Evolutionary conservation across 37 sponge, comb jelly and placozoan genomes (phyloP).

Genomic region (Hormiphora californensis): DNA sequence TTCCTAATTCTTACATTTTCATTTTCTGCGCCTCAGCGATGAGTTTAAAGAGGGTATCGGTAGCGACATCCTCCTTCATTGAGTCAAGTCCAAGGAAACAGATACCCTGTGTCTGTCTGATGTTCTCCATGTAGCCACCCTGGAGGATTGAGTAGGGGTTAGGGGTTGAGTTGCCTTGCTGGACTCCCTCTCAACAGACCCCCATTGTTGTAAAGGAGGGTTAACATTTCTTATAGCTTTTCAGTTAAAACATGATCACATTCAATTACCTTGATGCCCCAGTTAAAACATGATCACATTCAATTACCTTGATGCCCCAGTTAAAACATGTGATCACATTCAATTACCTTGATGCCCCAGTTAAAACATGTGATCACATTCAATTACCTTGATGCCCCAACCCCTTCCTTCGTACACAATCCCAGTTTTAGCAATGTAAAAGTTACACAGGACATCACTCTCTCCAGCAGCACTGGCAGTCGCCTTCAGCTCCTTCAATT

Average conservation of each 20-base stretch:
- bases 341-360: too few relatives aligned
- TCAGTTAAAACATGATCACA: too few relatives aligned
- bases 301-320: too few relatives aligned
- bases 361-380: too few relatives aligned
- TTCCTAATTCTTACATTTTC: background rate
- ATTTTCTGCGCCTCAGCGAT: background rate
- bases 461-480: background rate
- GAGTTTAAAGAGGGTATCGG: background rate
- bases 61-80: background rate
- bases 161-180: too few relatives aligned
- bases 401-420: constrained; percentile 43
- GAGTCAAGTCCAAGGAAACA: constrained; percentile 51
- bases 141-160: too few relatives aligned
- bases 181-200: too few relatives aligned
- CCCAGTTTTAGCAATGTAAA: constrained; percentile 22
- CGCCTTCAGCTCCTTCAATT: constrained; percentile 17
- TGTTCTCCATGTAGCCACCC: constrained; percentile 28
- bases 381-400: constrained; percentile 53
- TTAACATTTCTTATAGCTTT: too few relatives aligned
- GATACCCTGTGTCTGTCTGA: constrained; percentile 4
- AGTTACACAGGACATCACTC: constrained; percentile 44
- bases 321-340: too few relatives aligned
- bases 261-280: too few relatives aligned
- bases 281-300: too few relatives aligned
- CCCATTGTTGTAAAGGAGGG: too few relatives aligned